Conservation (phyloP, 2,113 vertebrate species). For the Synodontis membranacea region DNA sequence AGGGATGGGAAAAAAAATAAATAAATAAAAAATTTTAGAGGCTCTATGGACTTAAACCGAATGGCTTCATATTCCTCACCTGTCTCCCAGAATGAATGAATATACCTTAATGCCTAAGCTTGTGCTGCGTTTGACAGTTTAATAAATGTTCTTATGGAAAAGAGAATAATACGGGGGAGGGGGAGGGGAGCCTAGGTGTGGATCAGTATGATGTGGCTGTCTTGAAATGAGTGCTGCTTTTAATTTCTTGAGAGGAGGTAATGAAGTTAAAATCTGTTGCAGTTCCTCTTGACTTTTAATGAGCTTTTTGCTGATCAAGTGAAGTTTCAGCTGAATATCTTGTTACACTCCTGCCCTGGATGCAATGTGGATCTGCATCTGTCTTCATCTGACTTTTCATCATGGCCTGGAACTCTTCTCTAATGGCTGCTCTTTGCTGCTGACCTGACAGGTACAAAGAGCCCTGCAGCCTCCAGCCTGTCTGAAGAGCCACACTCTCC, state of each 20-base stretch:
- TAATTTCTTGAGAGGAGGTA: background rate
- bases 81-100: background rate
- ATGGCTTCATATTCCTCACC: background rate
- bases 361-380: background rate
- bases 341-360: background rate
- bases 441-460: constrained; percentile 1
- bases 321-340: background rate
- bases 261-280: background rate
- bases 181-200: background rate
- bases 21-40: background rate
- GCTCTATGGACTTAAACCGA: background rate
- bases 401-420: background rate
- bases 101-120: no score
- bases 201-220: background rate
- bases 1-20: no score
- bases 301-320: background rate
- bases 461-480: background rate
- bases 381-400: constrained; percentile 22
- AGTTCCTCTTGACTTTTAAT: background rate
- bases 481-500: constrained; percentile 11
- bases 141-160: background rate
- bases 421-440: constrained; percentile 38
- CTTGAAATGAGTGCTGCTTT: background rate
- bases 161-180: background rate
- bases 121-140: background rate